A percentile compares a stretch with the other conserved stretches of the same genome.
These are phyloP conservation scores for Phlogophora meticulosa DNA, from an alignment of 2,888 invertebrate genomes.

Conservation along the genomic window DNA sequence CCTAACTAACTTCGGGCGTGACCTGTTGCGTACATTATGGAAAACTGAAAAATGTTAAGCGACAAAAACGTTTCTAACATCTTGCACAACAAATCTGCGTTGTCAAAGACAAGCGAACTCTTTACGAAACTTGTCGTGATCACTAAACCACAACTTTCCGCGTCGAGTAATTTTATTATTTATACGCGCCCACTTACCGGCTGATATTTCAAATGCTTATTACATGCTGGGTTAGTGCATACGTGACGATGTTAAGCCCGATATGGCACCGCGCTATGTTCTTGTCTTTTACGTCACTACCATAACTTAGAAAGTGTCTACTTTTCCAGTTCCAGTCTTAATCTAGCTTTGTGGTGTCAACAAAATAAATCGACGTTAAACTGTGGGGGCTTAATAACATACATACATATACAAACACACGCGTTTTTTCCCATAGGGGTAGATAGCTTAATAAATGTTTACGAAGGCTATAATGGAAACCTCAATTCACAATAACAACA, in stretches of 20 bases:
- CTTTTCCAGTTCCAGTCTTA: conserved; percentile 7
- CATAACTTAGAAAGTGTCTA: conserved; percentile 48
- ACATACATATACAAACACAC: too few relatives aligned
- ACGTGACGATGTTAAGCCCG: conserved; percentile 72
- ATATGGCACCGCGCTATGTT: conserved; percentile 59
- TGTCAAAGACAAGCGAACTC: conserved; percentile 78
- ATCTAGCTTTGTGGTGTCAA: conserved; percentile 26
- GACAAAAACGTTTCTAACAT: conserved; percentile 75
- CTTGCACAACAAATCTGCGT: conserved; percentile 79
- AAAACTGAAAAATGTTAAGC: conserved; percentile 70
- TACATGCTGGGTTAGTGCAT: conserved; percentile 63
- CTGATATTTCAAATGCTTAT: conserved; percentile 77
- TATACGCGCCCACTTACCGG: conserved; percentile 73
- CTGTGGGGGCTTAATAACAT: neutral
- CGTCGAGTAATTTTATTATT: conserved; percentile 78
- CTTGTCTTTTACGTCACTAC: conserved; percentile 62
- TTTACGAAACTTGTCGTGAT: conserved; percentile 89
- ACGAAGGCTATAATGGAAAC: conserved; percentile 15
- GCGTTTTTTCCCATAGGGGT: too few relatives aligned
- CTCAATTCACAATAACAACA: conserved; percentile 18
- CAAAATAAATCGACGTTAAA: conserved; percentile 25
- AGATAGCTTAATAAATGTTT: conserved; percentile 15
- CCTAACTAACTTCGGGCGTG: conserved; percentile 53
- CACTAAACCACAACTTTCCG: conserved; percentile 84
- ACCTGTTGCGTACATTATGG: conserved; percentile 70